A percentile compares a stretch with the other conserved stretches of the same genome.
Evolutionary conservation across 2,797 vertebrate genomes (phyloP).

Genomic region (Emydoidea blandingii): DNA sequence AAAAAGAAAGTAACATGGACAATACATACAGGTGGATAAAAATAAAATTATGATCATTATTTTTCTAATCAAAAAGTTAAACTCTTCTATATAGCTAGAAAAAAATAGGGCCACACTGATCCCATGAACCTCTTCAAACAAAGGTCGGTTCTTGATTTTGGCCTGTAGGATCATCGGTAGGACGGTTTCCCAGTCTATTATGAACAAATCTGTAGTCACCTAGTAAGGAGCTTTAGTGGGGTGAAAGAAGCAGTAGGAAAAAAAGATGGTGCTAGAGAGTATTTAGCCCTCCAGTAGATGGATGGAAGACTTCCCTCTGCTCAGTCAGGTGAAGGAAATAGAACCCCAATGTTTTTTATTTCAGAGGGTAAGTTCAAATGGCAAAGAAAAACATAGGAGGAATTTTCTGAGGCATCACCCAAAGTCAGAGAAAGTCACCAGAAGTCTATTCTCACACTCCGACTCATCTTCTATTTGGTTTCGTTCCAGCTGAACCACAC

Average conservation of each 20-base stretch:
- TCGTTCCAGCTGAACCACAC: background rate
- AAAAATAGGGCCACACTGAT: background rate
- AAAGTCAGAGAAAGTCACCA: background rate
- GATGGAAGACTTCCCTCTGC: background rate
- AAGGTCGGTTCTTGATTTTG: background rate
- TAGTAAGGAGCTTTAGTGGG: background rate
- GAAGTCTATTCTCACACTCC: background rate
- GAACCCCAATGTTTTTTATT: background rate
- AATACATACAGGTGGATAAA: background rate
- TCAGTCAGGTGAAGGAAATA: background rate
- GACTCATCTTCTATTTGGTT: background rate
- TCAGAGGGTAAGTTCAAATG: background rate
- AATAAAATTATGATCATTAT: background rate
- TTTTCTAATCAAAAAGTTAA: background rate
- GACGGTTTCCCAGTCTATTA: background rate
- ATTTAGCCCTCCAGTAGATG: background rate
- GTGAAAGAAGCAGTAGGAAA: background rate
- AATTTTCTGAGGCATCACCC: background rate
- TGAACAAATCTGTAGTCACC: background rate
- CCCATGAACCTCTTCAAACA: background rate
- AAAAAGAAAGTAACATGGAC: background rate
- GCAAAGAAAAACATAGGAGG: background rate
- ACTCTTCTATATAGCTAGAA: background rate
- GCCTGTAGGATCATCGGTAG: background rate
- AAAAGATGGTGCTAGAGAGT: background rate